Evolutionary conservation across 2,888 invertebrate genomes (phyloP).

Genomic region (Catotricha subobsoleta): DNA sequence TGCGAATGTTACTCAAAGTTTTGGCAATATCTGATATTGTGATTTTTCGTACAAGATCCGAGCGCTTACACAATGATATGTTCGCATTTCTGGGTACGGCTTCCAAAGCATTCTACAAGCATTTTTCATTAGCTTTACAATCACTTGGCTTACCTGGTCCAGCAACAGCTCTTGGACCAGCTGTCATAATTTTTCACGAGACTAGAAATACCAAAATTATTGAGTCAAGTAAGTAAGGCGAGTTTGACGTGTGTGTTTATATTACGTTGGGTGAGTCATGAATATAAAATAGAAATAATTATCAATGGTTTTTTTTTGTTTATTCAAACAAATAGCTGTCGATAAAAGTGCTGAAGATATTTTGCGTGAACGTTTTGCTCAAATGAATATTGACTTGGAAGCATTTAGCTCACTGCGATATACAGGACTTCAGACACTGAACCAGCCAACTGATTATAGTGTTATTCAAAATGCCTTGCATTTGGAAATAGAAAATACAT

Average conservation of each 20-base stretch:
- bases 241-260: slow-evolving; percentile 3
- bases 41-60: slow-evolving; percentile 49
- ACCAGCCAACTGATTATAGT: slow-evolving; percentile 39
- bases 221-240: slow-evolving; percentile 31
- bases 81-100: slow-evolving; percentile 60
- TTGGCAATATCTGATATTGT: slow-evolving; percentile 68
- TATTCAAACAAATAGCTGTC: slow-evolving; percentile 24
- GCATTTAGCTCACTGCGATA: slow-evolving; percentile 55
- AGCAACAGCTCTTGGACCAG: slow-evolving; percentile 44
- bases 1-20: slow-evolving; percentile 50
- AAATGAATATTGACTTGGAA: slow-evolving; percentile 43
- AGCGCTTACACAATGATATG: slow-evolving; percentile 56
- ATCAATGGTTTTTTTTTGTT: neutral
- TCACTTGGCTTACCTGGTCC: slow-evolving; percentile 19
- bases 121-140: slow-evolving; percentile 42
- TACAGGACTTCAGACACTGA: slow-evolving; percentile 39
- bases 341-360: slow-evolving; percentile 43
- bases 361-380: slow-evolving; percentile 40
- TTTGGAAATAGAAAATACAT: slow-evolving; percentile 45
- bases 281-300: neutral
- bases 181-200: slow-evolving; percentile 63
- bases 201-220: slow-evolving; percentile 52
- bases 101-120: slow-evolving; percentile 51
- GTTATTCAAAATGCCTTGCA: slow-evolving; percentile 38
- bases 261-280: slow-evolving; percentile 6